Conservation (phyloP, 2,888 invertebrate genomes). For the Rutpela maculata region DNA sequence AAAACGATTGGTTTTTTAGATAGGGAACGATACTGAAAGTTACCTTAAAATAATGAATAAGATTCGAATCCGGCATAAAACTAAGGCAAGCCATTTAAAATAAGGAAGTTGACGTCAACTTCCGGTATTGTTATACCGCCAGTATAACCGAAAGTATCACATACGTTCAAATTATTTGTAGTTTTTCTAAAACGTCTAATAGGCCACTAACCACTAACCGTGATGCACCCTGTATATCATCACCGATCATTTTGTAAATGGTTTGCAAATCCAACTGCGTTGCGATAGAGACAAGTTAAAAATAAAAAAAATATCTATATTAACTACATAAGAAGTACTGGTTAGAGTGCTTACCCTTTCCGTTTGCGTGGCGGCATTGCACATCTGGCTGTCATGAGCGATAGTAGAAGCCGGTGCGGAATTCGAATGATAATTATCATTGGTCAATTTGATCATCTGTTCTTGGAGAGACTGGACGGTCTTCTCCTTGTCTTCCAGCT, state of each 20-base stretch:
- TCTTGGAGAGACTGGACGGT: slow-evolving; percentile 88
- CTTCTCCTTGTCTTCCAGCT: slow-evolving; percentile 90
- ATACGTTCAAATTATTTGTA: too few species aligned
- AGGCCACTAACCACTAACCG: too few species aligned
- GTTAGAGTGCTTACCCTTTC: slow-evolving; percentile 81
- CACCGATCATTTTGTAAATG: neutral
- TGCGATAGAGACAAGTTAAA: neutral
- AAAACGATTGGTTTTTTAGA: too few species aligned
- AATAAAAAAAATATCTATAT: neutral
- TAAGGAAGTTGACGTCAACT: too few species aligned
- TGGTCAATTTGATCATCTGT: slow-evolving; percentile 78
- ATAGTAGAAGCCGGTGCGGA: slow-evolving; percentile 71
- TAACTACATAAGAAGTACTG: neutral
- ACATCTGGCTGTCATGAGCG: slow-evolving; percentile 75
- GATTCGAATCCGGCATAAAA: too few species aligned
- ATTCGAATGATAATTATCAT: slow-evolving; percentile 73
- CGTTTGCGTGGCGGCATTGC: slow-evolving; percentile 91
- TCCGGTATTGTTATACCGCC: too few species aligned
- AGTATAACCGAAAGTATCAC: too few species aligned
- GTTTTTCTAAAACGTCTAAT: too few species aligned
- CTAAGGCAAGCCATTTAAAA: too few species aligned
- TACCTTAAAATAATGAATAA: too few species aligned
- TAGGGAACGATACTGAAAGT: too few species aligned
- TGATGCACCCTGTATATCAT: too few species aligned
- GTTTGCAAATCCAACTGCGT: neutral